phyloP scores from a whole-genome alignment of 1,140 invertebrate species.

The Phthorimaea operculella region DNA sequence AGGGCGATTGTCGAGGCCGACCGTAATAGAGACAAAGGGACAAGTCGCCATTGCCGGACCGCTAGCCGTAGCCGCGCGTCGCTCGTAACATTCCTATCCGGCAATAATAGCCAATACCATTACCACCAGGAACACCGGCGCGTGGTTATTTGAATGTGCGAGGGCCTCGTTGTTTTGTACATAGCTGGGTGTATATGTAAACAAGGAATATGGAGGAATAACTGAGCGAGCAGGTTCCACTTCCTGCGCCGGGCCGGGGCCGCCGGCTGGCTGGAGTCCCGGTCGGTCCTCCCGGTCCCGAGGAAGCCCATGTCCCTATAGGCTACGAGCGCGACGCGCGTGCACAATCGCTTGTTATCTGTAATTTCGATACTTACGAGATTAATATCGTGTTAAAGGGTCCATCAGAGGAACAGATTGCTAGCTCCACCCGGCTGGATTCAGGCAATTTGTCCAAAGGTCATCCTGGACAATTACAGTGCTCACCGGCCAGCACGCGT shows the following conservation, averaged over 20 bases:
- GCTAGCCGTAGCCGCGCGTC: slow-evolving; percentile 13
- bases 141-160: not conserved
- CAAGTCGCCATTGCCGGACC: slow-evolving; percentile 29
- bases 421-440: slow-evolving; percentile 3
- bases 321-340: slow-evolving; percentile 16
- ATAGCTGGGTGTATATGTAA: slow-evolving; percentile 19
- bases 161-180: not conserved
- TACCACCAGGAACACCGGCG: not conserved
- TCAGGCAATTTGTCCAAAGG: slow-evolving; percentile 29
- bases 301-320: slow-evolving; percentile 17
- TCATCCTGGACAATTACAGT: slow-evolving; percentile 19
- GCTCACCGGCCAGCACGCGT: slow-evolving; percentile 6
- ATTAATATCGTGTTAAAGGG: slow-evolving; percentile 25
- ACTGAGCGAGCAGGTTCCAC: slow-evolving; percentile 39
- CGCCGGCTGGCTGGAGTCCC: slow-evolving; percentile 9
- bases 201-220: slow-evolving; percentile 37
- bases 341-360: slow-evolving; percentile 21
- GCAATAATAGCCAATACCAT: slow-evolving; percentile 21
- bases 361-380: slow-evolving; percentile 26
- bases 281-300: no score
- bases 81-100: slow-evolving; percentile 24
- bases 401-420: slow-evolving; percentile 12
- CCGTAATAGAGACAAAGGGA: slow-evolving; percentile 55
- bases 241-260: slow-evolving; percentile 24
- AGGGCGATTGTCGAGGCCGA: slow-evolving; percentile 31